phyloP scores from a whole-genome alignment of 2,888 invertebrate genomes.

The Epinotia nisella region DNA sequence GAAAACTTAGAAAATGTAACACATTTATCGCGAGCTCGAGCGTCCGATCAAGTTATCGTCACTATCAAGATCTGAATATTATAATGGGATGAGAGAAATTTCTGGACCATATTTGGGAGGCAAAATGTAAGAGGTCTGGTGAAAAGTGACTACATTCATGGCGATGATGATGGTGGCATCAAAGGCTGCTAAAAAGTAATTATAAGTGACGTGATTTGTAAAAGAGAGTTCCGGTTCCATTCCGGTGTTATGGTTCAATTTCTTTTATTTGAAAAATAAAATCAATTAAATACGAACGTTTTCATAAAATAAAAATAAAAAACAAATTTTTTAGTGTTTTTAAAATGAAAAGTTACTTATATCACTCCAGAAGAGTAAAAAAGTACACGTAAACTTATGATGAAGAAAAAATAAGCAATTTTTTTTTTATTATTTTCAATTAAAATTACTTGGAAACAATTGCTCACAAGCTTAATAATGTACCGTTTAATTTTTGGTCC shows the following conservation, averaged over 20 bases:
- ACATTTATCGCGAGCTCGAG: constrained; percentile 48
- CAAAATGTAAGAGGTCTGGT: background rate
- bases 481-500: too few species aligned
- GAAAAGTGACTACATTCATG: background rate
- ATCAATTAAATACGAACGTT: too few species aligned
- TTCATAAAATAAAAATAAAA: too few species aligned
- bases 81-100: constrained; percentile 6
- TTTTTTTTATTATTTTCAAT: too few species aligned
- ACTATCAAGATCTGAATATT: constrained; percentile 51
- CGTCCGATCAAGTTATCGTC: constrained; percentile 57
- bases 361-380: too few species aligned
- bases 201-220: background rate
- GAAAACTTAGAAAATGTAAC: constrained; percentile 63
- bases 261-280: background rate
- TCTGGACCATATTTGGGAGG: constrained; percentile 1
- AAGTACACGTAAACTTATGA: too few species aligned
- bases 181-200: background rate
- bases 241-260: background rate
- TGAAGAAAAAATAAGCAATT: too few species aligned
- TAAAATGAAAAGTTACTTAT: too few species aligned
- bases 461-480: too few species aligned
- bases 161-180: background rate
- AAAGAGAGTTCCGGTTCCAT: too few species aligned
- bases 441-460: too few species aligned
- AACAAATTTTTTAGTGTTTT: too few species aligned